These are phyloP conservation scores for Galerucella pusilla DNA, from an alignment of 2,888 invertebrate species.

Conservation along the genomic window DNA sequence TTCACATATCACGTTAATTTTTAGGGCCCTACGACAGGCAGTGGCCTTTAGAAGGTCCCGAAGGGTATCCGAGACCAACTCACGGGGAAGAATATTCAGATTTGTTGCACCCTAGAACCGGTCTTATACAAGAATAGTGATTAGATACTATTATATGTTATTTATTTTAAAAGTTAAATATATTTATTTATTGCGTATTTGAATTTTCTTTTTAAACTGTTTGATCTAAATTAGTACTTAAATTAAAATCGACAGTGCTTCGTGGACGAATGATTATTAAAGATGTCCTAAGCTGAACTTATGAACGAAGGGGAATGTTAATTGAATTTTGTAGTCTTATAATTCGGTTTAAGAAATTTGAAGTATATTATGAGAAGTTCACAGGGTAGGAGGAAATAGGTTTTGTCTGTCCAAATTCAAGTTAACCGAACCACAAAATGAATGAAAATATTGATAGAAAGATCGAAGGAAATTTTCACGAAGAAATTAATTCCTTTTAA, in stretches of 20 bases:
- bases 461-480: too few relatives aligned
- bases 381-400: too few relatives aligned
- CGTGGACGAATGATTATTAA: too few relatives aligned
- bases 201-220: neutral
- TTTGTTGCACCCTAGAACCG: conserved; percentile 41
- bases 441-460: too few relatives aligned
- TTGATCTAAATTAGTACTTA: too few relatives aligned
- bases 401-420: too few relatives aligned
- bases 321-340: neutral
- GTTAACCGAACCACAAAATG: too few relatives aligned
- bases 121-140: conserved; percentile 19
- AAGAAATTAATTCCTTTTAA: too few relatives aligned
- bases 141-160: neutral
- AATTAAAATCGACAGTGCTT: too few relatives aligned
- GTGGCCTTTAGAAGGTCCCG: conserved; percentile 51
- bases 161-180: conserved; percentile 1
- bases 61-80: conserved; percentile 21
- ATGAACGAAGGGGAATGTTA: too few relatives aligned
- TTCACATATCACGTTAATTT: conserved; percentile 43
- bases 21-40: conserved; percentile 60
- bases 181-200: neutral
- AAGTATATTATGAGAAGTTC: too few relatives aligned
- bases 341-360: neutral
- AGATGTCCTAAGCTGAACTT: too few relatives aligned
- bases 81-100: conserved; percentile 34